Base-by-base conservation (phyloP, 1,140 invertebrate genomes). In the Gonioctena quinquepunctata region DNA sequence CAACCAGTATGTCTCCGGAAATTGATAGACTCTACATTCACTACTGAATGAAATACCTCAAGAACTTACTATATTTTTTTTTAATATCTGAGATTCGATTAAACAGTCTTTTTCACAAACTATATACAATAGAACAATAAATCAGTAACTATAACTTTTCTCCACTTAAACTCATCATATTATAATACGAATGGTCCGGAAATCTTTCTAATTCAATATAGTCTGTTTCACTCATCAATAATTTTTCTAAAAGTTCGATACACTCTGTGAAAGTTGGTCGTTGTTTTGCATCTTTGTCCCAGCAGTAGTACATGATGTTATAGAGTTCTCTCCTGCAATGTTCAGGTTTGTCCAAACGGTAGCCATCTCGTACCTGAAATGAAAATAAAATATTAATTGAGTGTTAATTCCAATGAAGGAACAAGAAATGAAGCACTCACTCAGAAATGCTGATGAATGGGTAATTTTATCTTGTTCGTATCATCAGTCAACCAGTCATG, bases 281-380 rank as follows among this genome's bases (percentile, higher is more conserved):
- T 33, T 91, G 87, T 11, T 89, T 88, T 1, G 93, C 88, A 78
- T 95, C 90, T 22, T 92, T 90, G 67, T 94, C 92, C 95, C 95
- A 96, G 79, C 94, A 96, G 78, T 96, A 96, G 79, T 93, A 96
- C 94, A 96, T 96, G 49, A 96, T 94, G 76, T 96, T 96, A 83
- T 96, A 96, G 1, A 96, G 86, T 78, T 96, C 94, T 1, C 94
- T 85, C 42, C 93, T 88, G 80, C 94, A 96, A 75, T 96, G 94
- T 74, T 95, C 93, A 1, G 94, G 94, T 76, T 95, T 94, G 71
- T 96, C 94, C 8, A 96, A 81, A 16, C 94, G 87, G 79, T 93
- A 92, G 0, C 94, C 94, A 75, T 94, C 93, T 50, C 92, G 86
- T 1, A 94, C 92, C 90, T 92, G 77, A 6, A 54, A 54, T 16